Evolutionary conservation across 2,888 invertebrate genomes (phyloP).

Genomic region (Scaeva pyrastri): DNA sequence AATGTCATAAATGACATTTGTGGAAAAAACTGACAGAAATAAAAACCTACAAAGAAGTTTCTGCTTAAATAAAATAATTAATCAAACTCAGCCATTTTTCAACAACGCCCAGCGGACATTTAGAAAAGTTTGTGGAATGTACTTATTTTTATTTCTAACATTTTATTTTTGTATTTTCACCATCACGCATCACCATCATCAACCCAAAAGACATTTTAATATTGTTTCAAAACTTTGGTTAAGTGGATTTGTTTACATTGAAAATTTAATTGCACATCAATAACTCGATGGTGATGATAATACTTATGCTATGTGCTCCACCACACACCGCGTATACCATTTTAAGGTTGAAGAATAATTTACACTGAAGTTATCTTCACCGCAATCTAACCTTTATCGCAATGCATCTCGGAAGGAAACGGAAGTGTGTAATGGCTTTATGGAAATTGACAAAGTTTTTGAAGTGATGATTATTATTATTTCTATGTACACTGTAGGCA

Average conservation of each 20-base stretch:
- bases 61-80: too few species aligned
- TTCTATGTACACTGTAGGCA: not conserved
- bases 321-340: not conserved
- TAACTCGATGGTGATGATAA: constrained; percentile 25
- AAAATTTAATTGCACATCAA: constrained; percentile 58
- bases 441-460: constrained; percentile 60
- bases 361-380: constrained; percentile 6
- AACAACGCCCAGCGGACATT: too few species aligned
- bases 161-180: too few species aligned
- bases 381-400: not conserved
- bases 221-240: constrained; percentile 41
- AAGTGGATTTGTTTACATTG: constrained; percentile 25
- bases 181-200: too few species aligned
- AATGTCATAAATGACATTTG: too few species aligned
- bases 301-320: not conserved
- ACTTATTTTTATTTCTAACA: too few species aligned
- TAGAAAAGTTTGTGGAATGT: too few species aligned
- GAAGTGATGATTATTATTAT: constrained; percentile 52
- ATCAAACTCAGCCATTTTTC: too few species aligned
- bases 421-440: constrained; percentile 26
- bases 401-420: constrained; percentile 9
- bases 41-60: too few species aligned
- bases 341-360: constrained; percentile 13
- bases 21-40: too few species aligned
- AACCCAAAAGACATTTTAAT: not conserved